Evolutionary conservation across 2,113 vertebrate species (phyloP), one percentile per base, ranked within the genome.

Genomic region (Triplophysa rosa): DNA sequence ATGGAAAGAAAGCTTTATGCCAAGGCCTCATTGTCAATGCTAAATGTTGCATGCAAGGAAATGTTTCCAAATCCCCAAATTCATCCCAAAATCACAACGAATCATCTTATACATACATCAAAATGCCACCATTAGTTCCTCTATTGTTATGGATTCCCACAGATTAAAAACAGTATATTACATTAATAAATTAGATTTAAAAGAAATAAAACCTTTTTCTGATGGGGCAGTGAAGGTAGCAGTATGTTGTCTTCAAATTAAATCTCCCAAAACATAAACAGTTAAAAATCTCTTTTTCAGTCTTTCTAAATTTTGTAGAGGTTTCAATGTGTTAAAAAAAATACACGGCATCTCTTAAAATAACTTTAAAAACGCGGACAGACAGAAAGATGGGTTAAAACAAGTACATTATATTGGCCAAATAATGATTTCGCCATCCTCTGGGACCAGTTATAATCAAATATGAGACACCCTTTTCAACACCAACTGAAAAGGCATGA

Each of bases 191-290:
- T 81, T 79, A 83, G 49, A 64, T 52, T 47, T 52, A 81, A 79
- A 59, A 66, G 65, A 24, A 71, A 68, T 64, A 63, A 47, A 73
- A 52, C n/a, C 3, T 59, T 8, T 61, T 29, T 74, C 56, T 61
- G 24, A 37, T 72, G 65, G 78, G 89, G 84, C 69, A 79, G 85
- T 90, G 90, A 92, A 91, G 89, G 90, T 90, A 91, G 88, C 89
- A 89, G 89, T 86, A 87, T 85, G 86, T 85, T 87, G 59, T 77
- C 81, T 84, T 17, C 68, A 54, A 70, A 70, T 49, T 33, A 26
- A 56, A 70, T 70, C 24, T 61, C 71, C 71, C 58, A 62, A 74
- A 74, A 26, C 33, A 56, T 67, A 4, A 80, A 67, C 42, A 77
- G 23, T 56, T 88, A 88, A 84, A 26, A 58, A 61, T 52, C 23